Percentiles rank a stretch among this genome's conserved stretches.
Evolutionary conservation across 2,797 vertebrate species (phyloP).

Genomic region (Periophthalmus magnuspinnatus): DNA sequence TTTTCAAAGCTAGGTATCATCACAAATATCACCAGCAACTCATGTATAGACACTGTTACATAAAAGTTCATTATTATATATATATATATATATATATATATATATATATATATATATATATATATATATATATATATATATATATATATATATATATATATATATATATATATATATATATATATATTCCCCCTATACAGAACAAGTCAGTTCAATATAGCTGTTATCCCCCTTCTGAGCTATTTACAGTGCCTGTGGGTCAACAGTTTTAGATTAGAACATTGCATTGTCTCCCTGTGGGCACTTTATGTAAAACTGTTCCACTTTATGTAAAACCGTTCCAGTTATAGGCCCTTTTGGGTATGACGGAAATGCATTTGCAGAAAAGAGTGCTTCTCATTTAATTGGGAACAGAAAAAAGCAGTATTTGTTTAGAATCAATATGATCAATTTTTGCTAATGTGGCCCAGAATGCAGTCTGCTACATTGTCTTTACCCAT

Average conservation of each 20-base stretch:
- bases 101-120: no score
- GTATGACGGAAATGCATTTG: background rate
- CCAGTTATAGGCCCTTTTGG: background rate
- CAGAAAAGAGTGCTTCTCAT: background rate
- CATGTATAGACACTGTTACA: no score
- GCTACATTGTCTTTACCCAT: conserved; percentile 29
- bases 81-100: no score
- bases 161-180: no score
- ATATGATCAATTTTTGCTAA: conserved; percentile 30
- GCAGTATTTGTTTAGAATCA: conserved; percentile 19
- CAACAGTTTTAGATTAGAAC: no score
- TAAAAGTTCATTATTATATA: no score
- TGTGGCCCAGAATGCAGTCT: conserved; percentile 23
- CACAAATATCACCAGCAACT: no score
- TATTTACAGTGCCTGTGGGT: background rate
- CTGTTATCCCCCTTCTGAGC: background rate
- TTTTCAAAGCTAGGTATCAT: background rate
- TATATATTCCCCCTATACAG: background rate
- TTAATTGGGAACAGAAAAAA: conserved; percentile 8
- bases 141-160: no score
- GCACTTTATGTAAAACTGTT: background rate
- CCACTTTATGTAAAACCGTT: background rate
- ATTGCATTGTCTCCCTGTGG: background rate
- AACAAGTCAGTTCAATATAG: background rate
- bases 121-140: no score